These are phyloP conservation scores for Batillaria attramentaria DNA, from an alignment of 1,140 invertebrate genomes.

Conservation along the genomic window DNA sequence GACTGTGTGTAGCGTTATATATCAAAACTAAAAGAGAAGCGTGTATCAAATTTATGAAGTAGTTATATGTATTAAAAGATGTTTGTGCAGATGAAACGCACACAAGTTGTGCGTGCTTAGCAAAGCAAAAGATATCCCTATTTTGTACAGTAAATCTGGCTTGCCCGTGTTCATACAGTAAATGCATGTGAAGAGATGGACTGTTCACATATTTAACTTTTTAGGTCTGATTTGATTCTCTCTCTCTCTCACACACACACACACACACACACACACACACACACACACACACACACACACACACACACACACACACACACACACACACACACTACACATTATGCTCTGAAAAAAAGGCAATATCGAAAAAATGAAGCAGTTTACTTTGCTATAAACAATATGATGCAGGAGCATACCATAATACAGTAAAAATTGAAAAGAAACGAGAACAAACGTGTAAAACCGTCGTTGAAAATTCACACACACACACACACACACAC, in stretches of 20 bases:
- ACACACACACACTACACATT: conserved; percentile 27
- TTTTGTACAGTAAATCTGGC: not conserved
- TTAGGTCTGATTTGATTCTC: not conserved
- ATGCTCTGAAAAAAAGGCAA: too few species aligned
- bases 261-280: not conserved
- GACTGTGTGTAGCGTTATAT: too few species aligned
- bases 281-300: not conserved
- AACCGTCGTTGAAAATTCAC: not conserved
- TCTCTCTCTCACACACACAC: not conserved
- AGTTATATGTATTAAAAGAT: not conserved
- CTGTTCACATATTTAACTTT: not conserved
- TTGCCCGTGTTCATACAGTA: too few species aligned
- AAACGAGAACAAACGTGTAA: not conserved
- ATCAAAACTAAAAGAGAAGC: not conserved
- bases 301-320: conserved; percentile 24
- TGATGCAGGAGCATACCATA: too few species aligned
- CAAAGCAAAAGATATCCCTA: too few species aligned
- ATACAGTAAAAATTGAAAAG: conserved; percentile 5
- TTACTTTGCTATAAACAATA: too few species aligned
- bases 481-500: conserved; percentile 12
- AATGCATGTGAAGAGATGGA: too few species aligned
- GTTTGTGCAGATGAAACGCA: too few species aligned
- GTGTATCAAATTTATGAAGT: too few species aligned
- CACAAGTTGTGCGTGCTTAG: too few species aligned
- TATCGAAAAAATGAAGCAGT: too few species aligned